These are phyloP conservation scores for Plagodis pulveraria DNA, from an alignment of 2,888 invertebrate genomes.

Conservation along the genomic window DNA sequence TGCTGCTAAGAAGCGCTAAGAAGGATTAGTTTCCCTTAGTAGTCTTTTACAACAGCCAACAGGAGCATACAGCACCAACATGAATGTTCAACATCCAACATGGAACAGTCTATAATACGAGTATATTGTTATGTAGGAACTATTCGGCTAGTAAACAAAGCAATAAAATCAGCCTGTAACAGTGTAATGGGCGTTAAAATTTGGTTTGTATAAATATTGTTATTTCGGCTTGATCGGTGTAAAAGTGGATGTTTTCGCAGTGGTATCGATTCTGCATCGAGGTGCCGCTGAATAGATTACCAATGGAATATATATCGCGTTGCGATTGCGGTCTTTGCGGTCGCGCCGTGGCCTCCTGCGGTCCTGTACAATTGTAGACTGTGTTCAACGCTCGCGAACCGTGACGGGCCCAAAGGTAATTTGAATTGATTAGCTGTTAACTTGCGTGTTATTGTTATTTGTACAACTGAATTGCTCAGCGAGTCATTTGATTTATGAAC, in stretches of 20 bases:
- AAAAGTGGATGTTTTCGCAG: conserved; percentile 23
- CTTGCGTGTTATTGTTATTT: conserved; percentile 9
- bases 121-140: too few species aligned
- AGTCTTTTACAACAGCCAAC: too few species aligned
- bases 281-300: conserved; percentile 46
- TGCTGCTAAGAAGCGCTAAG: too few species aligned
- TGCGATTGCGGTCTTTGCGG: conserved; percentile 59
- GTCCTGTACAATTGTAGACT: conserved; percentile 48
- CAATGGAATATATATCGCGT: conserved; percentile 45
- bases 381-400: conserved; percentile 19
- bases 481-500: not conserved
- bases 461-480: not conserved
- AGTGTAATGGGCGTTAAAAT: not conserved
- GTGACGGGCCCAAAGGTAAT: conserved; percentile 20
- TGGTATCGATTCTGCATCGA: conserved; percentile 58
- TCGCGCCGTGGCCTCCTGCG: conserved; percentile 49
- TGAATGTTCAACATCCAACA: too few species aligned
- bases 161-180: not conserved
- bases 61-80: too few species aligned
- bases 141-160: too few species aligned
- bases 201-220: conserved; percentile 4
- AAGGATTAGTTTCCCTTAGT: too few species aligned
- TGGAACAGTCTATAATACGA: too few species aligned
- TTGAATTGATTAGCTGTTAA: conserved; percentile 19
- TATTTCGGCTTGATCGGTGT: conserved; percentile 8